phyloP scores from a whole-genome alignment of 1,140 invertebrate genomes.

The Ylistrum balloti region DNA sequence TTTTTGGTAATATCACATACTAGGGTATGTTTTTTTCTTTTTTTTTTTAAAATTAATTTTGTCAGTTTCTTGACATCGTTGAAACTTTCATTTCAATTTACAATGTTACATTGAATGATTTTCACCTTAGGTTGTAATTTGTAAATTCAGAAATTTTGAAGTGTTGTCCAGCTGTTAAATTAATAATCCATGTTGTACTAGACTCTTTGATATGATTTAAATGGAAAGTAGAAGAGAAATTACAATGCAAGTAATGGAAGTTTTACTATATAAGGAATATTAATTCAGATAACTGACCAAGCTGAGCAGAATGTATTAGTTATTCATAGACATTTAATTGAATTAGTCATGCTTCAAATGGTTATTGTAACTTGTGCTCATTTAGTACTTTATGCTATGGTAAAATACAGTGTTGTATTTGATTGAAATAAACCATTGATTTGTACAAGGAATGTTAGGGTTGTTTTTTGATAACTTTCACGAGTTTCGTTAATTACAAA shows the following conservation, averaged over 20 bases:
- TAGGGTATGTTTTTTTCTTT: slow-evolving; percentile 11
- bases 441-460: neutral
- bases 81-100: neutral
- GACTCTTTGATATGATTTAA: too few species aligned
- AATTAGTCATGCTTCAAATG: too few species aligned
- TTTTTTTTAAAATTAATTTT: neutral
- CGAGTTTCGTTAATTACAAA: too few species aligned
- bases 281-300: neutral
- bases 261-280: too few species aligned
- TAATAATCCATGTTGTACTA: too few species aligned
- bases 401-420: neutral
- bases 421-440: neutral
- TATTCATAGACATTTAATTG: too few species aligned
- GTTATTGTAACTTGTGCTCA: neutral
- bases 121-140: neutral
- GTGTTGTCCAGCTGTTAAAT: neutral
- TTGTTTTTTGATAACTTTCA: too few species aligned
- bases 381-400: neutral
- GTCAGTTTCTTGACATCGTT: too few species aligned
- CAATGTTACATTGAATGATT: neutral
- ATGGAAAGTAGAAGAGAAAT: too few species aligned
- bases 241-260: too few species aligned
- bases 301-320: neutral
- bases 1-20: neutral
- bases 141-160: neutral